These are phyloP conservation scores for Trogon melanurus DNA, from an alignment of 2,113 vertebrate species.

Conservation along the genomic window DNA sequence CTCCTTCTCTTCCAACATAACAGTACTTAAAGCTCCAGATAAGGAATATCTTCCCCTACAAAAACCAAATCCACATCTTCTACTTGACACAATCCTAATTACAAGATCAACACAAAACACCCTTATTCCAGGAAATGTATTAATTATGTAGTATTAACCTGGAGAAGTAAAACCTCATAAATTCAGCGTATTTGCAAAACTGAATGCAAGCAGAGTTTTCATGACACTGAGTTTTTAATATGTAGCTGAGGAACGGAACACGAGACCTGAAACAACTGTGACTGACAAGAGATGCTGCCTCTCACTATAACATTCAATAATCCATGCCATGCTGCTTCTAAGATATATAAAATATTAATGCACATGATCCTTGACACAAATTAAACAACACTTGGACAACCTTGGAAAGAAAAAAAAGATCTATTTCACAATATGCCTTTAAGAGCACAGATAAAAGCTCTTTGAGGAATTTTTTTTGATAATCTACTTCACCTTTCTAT, in stretches of 20 bases:
- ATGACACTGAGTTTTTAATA: constrained; percentile 30
- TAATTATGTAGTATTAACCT: background rate
- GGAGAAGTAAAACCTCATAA: background rate
- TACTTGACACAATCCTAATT: background rate
- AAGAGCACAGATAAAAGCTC: background rate
- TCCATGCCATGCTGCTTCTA: background rate
- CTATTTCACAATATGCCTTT: background rate
- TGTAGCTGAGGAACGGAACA: background rate
- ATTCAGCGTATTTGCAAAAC: background rate
- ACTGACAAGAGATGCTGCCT: constrained; percentile 28
- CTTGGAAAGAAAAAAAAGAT: background rate
- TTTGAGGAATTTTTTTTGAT: background rate
- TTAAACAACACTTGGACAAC: background rate
- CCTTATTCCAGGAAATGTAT: background rate
- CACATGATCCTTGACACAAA: constrained; percentile 20
- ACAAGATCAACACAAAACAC: background rate
- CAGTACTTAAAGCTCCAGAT: background rate
- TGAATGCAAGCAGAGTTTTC: constrained; percentile 42
- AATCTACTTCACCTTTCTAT: background rate
- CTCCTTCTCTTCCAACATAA: background rate
- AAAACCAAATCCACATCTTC: background rate
- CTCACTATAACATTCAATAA: constrained; percentile 35
- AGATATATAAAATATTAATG: constrained; percentile 45
- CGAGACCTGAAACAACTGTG: constrained; percentile 22
- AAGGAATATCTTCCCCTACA: background rate